A percentile compares a stretch with the other conserved stretches of the same genome.
These are phyloP conservation scores for Hypanus sabinus DNA, from an alignment of 2,113 vertebrate genomes.

Conservation along the genomic window DNA sequence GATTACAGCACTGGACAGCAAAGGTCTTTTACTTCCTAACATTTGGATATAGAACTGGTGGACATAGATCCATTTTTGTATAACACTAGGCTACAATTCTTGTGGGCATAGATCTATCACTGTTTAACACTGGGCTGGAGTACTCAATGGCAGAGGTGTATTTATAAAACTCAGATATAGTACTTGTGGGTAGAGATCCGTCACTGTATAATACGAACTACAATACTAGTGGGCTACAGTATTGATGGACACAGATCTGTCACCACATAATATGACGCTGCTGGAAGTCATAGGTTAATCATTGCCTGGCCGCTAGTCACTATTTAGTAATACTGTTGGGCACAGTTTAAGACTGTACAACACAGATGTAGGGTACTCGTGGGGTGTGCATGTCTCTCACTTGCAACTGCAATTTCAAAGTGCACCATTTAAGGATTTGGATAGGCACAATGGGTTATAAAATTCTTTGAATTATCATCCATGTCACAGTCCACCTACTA, in stretches of 20 bases:
- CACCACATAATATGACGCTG: background rate
- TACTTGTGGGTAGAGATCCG: background rate
- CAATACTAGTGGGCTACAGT: background rate
- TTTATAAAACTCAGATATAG: background rate
- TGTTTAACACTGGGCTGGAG: background rate
- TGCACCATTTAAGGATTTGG: too few relatives aligned
- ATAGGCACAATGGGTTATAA: too few relatives aligned
- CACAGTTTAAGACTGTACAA: background rate
- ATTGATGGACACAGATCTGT: background rate
- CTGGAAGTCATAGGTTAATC: background rate
- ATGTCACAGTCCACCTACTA: too few relatives aligned
- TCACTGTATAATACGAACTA: background rate
- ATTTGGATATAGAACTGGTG: too few relatives aligned
- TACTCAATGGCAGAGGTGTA: background rate
- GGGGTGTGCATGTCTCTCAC: too few relatives aligned
- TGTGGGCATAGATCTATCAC: background rate
- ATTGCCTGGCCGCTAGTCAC: background rate
- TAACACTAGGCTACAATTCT: too few relatives aligned
- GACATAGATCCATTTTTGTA: too few relatives aligned
- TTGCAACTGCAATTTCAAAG: too few relatives aligned
- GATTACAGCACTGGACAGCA: background rate
- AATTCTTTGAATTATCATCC: too few relatives aligned
- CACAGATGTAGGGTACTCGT: background rate
- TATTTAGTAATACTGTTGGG: background rate
- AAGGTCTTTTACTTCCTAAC: too few relatives aligned